These are phyloP conservation scores for Teleopsis dalmanni DNA, from an alignment of 1,140 invertebrate genomes.

Conservation along the genomic window DNA sequence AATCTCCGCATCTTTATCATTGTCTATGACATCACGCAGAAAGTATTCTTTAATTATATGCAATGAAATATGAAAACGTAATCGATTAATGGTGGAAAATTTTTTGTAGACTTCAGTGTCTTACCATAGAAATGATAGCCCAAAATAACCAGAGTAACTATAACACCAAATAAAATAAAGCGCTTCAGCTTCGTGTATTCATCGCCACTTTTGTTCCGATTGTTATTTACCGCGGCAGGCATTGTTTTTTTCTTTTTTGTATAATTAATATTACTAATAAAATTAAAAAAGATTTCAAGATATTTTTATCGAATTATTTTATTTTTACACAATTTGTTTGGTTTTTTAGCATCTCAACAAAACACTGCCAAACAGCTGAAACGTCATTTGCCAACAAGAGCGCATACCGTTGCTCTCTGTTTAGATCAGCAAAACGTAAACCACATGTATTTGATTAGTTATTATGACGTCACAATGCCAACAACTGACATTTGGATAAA, in stretches of 20 bases:
- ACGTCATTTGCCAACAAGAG: no score
- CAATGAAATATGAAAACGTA: neutral
- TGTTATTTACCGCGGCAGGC: neutral
- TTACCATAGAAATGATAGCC: conserved; percentile 39
- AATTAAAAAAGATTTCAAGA: no score
- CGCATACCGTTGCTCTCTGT: no score
- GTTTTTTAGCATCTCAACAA: no score
- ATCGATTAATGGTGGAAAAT: neutral
- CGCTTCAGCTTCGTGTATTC: conserved; percentile 34
- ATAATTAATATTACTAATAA: neutral
- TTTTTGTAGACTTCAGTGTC: conserved; percentile 6
- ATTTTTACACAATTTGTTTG: no score
- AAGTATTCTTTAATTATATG: conserved; percentile 14
- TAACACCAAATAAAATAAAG: conserved; percentile 27
- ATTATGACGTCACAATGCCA: no score
- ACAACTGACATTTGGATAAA: no score
- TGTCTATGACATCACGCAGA: neutral
- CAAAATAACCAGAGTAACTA: conserved; percentile 29
- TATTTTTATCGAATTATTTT: no score
- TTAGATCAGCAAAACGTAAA: no score
- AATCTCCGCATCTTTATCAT: neutral
- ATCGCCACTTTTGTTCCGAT: conserved; percentile 11
- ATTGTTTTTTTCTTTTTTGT: neutral
- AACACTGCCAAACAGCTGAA: no score
- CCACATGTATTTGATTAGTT: no score